Evolutionary conservation across 2,888 invertebrate genomes (phyloP), one percentile per base, ranked within the genome.

Genomic region (Diarsia rubi): DNA sequence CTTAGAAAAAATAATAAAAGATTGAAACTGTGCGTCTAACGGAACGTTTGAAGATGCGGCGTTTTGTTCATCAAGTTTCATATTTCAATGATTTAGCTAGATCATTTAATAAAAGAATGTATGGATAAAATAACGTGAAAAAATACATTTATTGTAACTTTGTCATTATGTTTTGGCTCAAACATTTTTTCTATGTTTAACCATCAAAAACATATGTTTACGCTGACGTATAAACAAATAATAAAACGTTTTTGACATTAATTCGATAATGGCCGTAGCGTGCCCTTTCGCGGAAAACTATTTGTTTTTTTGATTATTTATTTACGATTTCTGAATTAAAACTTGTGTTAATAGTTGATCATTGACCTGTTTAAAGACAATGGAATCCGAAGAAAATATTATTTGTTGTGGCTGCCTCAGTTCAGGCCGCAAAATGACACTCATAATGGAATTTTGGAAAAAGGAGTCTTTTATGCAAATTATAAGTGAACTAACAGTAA

Each of bases 331-430:
- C 75, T 87, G 84, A 87, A 78, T 87, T 64, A 86, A 86, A 8
- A 44, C 16, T 42, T 31, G 31, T 11, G 2, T 37, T 44, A n/a
- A 52, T 65, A 69, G 0, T 24, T 16, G 2, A 21, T 11, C 0
- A 8, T 9, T 24, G 16, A 1, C 0, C 66, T 16, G 0, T 52
- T 3, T 0, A 52, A 24, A 5, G 11, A 79, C 42, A 62, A 91
- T 91, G 91, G 86, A 89, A 12, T n/a, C 27, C 0, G 74, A 82
- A 69, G 69, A 84, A 9, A 84, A 45, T 69, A 84, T 60, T 80
- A 68, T 91, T 19, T 95, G 95, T 63, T 89, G 90, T 77, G 94
- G 93, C 3, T 96, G 95, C 71, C 88, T 96, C 1, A 89, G 90
- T 77, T 78, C 81, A 0, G 93, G 87, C 6, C 90, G 95, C 14